Conservation (phyloP, 2,113 vertebrate genomes). For the Oreotrochilus melanogaster region DNA sequence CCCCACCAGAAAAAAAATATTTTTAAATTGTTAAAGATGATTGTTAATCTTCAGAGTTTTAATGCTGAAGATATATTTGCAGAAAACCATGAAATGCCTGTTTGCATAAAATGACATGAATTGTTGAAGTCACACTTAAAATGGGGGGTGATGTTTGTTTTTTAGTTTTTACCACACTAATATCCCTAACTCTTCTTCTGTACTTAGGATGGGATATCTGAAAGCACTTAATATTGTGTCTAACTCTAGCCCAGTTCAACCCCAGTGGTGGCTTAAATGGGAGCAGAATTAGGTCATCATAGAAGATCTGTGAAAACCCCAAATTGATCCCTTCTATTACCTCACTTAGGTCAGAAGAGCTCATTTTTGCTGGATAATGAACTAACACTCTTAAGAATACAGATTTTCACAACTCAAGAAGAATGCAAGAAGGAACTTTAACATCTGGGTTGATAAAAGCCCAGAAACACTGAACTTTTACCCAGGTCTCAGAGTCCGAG, state of each 20-base stretch:
- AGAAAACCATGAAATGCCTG: not conserved
- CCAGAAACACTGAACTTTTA: not conserved
- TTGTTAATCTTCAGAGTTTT: not conserved
- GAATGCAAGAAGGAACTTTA: not conserved
- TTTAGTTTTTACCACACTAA: not conserved
- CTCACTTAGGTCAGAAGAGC: not conserved
- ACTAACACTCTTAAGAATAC: not conserved
- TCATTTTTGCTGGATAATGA: not conserved
- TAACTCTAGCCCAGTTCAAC: not conserved
- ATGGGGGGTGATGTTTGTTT: not conserved
- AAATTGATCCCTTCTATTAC: not conserved
- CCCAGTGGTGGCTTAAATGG: not conserved
- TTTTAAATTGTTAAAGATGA: not conserved
- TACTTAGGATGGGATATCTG: not conserved
- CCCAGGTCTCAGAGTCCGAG: not conserved
- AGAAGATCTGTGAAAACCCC: not conserved
- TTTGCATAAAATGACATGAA: not conserved
- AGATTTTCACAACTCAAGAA: not conserved
- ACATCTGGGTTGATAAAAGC: not conserved
- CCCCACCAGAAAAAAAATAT: not conserved
- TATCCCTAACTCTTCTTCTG: not conserved
- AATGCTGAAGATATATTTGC: not conserved
- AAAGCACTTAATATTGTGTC: not conserved
- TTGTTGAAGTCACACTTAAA: not conserved
- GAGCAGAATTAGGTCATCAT: not conserved